Percentiles rank a stretch among this genome's conserved stretches.
Evolutionary conservation across 2,888 invertebrate species (phyloP).

Genomic region (Heliconius ismenius): DNA sequence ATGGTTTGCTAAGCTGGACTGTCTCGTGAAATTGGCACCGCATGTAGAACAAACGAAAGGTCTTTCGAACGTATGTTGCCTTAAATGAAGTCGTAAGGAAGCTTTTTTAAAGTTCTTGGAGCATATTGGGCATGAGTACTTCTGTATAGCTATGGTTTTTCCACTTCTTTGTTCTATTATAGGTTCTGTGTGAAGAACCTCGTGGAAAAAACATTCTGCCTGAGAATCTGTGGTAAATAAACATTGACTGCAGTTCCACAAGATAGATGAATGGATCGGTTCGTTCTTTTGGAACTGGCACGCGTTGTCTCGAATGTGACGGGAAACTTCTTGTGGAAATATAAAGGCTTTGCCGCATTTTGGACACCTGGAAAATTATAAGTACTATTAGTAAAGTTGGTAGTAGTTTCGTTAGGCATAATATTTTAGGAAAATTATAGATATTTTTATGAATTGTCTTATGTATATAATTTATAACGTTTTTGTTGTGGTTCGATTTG

Average conservation of each 20-base stretch:
- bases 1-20: constrained; percentile 85
- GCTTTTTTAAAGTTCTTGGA: constrained; percentile 84
- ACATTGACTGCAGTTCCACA: constrained; percentile 84
- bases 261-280: constrained; percentile 53
- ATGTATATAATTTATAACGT: neutral
- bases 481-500: neutral
- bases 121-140: constrained; percentile 86
- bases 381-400: neutral
- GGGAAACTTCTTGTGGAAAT: constrained; percentile 87
- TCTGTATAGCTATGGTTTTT: constrained; percentile 60
- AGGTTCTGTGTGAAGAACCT: constrained; percentile 84
- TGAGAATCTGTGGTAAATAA: constrained; percentile 84
- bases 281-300: constrained; percentile 71
- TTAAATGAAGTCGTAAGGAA: constrained; percentile 86
- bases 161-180: constrained; percentile 53
- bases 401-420: neutral
- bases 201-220: constrained; percentile 88
- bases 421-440: neutral
- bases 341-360: constrained; percentile 87
- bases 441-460: neutral
- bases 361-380: constrained; percentile 81
- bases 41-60: constrained; percentile 86
- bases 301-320: constrained; percentile 84
- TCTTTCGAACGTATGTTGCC: constrained; percentile 88
- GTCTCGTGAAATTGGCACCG: constrained; percentile 84